phyloP scores from a whole-genome alignment of 2,888 invertebrate genomes.

The Ecliptopera silaceata region DNA sequence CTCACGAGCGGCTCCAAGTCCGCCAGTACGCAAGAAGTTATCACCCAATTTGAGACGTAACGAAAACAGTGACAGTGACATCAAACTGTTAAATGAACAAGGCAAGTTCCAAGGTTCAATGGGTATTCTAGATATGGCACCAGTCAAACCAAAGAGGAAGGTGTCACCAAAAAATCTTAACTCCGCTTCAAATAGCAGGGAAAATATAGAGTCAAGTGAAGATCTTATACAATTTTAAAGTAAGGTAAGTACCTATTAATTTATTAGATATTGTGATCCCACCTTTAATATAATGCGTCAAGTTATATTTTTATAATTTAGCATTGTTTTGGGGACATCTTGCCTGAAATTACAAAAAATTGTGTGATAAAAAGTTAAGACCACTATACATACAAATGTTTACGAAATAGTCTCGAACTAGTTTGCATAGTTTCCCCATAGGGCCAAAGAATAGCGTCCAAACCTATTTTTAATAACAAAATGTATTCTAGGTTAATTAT shows the following conservation, averaged over 20 bases:
- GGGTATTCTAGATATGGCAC: conserved; percentile 64
- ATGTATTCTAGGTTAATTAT: neutral
- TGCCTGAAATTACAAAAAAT: conserved; percentile 25
- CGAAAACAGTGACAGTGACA: conserved; percentile 51
- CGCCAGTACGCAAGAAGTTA: conserved; percentile 69
- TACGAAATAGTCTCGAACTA: neutral
- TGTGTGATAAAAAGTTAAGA: conserved; percentile 9
- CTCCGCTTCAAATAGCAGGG: conserved; percentile 39
- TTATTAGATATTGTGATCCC: conserved; percentile 29
- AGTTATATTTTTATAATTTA: conserved; percentile 14
- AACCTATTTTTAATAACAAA: neutral
- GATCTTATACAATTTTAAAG: conserved; percentile 74
- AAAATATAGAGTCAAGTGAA: conserved; percentile 49
- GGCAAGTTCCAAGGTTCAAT: conserved; percentile 57
- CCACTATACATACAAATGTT: neutral
- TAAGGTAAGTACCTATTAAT: conserved; percentile 27
- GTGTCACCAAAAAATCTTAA: conserved; percentile 60
- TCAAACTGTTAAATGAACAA: conserved; percentile 56
- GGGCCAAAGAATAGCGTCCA: conserved; percentile 14
- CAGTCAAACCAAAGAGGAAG: conserved; percentile 71
- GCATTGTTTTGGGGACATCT: conserved; percentile 10
- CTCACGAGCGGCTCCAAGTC: conserved; percentile 74
- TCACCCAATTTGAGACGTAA: conserved; percentile 56
- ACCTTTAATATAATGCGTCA: conserved; percentile 24
- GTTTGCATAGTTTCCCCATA: neutral